Conservation (phyloP, 2,888 invertebrate species). For the Minunthozetes semirufus region DNA sequence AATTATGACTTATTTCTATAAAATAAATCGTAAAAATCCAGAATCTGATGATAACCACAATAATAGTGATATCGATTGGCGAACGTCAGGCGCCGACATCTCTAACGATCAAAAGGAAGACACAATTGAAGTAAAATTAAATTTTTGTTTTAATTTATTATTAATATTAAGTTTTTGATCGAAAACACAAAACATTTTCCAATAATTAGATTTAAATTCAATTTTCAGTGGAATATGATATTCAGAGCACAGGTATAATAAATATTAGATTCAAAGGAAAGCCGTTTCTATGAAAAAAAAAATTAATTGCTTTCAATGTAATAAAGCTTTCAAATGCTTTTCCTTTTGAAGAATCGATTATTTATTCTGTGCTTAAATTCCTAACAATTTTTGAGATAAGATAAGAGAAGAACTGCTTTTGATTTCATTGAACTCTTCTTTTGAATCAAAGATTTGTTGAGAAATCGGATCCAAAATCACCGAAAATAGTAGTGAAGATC, state of each 20-base stretch:
- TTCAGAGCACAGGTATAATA: too few relatives aligned
- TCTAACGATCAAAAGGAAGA: not conserved
- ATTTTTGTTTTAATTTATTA: not conserved
- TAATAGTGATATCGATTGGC: not conserved
- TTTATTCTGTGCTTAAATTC: too few relatives aligned
- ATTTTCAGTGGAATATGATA: too few relatives aligned
- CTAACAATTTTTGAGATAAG: too few relatives aligned
- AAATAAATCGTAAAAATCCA: not conserved
- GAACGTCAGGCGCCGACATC: not conserved
- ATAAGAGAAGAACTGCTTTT: too few relatives aligned
- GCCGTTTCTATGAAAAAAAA: too few relatives aligned
- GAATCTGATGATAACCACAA: not conserved
- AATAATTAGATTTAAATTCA: not conserved
- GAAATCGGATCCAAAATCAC: not conserved
- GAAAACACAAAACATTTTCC: not conserved
- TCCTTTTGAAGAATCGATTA: too few relatives aligned
- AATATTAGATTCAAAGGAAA: too few relatives aligned
- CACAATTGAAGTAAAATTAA: not conserved
- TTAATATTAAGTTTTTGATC: not conserved
- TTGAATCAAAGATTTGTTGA: too few relatives aligned
- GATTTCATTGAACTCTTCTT: too few relatives aligned
- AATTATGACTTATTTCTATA: not conserved
- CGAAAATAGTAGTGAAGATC: conserved; percentile 6
- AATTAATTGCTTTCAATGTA: too few relatives aligned
- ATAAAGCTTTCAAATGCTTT: too few relatives aligned